Base-by-base conservation (phyloP, 2,113 vertebrate genomes). In the Sula dactylatra region DNA sequence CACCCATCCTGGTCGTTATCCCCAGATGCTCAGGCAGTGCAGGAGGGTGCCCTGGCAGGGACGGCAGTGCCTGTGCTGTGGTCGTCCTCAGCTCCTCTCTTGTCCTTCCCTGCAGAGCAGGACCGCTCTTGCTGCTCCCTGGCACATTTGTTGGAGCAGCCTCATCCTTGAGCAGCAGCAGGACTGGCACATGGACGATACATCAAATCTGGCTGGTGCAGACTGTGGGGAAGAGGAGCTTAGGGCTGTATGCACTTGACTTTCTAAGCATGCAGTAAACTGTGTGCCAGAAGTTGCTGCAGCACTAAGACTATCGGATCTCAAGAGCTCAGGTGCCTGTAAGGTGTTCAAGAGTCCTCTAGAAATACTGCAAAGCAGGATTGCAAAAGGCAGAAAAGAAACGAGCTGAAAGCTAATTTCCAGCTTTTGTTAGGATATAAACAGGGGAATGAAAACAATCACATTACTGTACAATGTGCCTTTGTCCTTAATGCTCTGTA, bases 1-100 rank as follows among this genome's bases (percentile, higher is more conserved):
- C 4, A n/a, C 16, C 25, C 4, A 0, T 77, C 18, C 34, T 31
- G 25, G 15, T 36, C 0, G 0, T 38, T n/a, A 3, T 38, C 13
- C 22, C 20, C 32, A 25, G 16, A 7, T 38, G 10, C 40, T 44
- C 32, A 25, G 34, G 50, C 47, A 38, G 20, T 27, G 56, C 56
- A 26, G 2, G 0, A 47, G 25, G 16, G 13, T 88, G 29, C 8
- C 40, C 26, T 38, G 49, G 29, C n/a, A 72, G 54, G n/a, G 65
- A 14, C 0, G 3, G 20, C 13, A 22, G 20, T 88, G 55, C 24
- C 26, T 25, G 20, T 56, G 15, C 44, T 36, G 4, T 69, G 26
- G 3, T 59, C 8, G 3, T 15, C 13, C 56, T 79, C 15, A 44
- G 32, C 47, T 89, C 14, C 31, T 67, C 5, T 0, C n/a, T 84